Evolutionary conservation across 2,113 vertebrate genomes (phyloP).

Genomic region (Eira barbara): DNA sequence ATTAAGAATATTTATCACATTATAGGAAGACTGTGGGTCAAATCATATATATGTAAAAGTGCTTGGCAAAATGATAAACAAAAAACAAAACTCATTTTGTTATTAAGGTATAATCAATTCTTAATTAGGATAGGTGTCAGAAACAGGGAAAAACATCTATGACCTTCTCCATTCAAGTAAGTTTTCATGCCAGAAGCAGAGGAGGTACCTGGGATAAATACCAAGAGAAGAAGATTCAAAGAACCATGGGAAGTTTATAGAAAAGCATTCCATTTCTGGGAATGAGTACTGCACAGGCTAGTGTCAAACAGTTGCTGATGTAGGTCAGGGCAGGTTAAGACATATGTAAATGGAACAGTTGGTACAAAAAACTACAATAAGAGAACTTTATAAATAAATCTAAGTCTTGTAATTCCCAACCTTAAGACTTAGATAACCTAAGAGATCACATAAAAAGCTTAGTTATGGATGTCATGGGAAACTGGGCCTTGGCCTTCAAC

Average conservation of each 20-base stretch:
- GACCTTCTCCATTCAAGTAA: background rate
- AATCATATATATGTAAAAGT: background rate
- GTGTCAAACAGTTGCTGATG: background rate
- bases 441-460: background rate
- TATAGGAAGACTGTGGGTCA: background rate
- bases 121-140: background rate
- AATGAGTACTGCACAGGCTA: background rate
- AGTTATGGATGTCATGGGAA: background rate
- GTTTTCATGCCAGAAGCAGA: background rate
- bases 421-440: background rate
- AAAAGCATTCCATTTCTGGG: conserved; percentile 36
- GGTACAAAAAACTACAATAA: conserved; percentile 1
- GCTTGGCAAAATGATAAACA: background rate
- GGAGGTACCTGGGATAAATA: conserved; percentile 14
- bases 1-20: background rate
- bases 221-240: conserved; percentile 4
- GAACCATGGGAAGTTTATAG: background rate
- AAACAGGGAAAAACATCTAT: background rate
- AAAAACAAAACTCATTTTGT: background rate
- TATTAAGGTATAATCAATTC: background rate
- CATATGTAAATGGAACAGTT: background rate
- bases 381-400: background rate
- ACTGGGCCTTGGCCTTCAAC: background rate
- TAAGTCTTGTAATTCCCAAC: background rate
- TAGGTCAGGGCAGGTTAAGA: background rate